Conservation (phyloP, 2,113 vertebrate genomes). For the Paralichthys olivaceus region DNA sequence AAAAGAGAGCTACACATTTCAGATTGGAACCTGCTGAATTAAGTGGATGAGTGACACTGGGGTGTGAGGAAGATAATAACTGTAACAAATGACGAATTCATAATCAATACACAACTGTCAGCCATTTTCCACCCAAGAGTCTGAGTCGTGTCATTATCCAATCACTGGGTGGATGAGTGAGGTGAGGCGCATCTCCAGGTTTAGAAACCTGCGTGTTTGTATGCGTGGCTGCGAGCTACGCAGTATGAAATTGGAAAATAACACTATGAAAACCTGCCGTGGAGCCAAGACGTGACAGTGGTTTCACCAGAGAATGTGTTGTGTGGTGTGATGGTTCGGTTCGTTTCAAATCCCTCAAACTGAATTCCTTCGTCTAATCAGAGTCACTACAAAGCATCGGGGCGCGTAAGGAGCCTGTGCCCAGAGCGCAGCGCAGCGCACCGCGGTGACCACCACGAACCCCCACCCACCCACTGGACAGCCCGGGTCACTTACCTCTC, state of each 20-base stretch:
- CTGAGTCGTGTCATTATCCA: conserved; percentile 25
- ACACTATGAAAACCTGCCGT: conserved; percentile 24
- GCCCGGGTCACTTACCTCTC: conserved; percentile 77
- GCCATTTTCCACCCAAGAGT: conserved; percentile 10
- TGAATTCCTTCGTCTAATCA: conserved; percentile 4
- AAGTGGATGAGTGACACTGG: neutral
- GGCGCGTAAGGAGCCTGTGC: conserved; percentile 29
- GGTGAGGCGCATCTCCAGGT: neutral
- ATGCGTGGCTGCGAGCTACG: conserved; percentile 74
- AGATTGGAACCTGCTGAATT: neutral
- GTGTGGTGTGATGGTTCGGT: neutral
- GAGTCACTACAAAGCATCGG: conserved; percentile 22
- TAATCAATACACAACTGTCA: conserved; percentile 2
- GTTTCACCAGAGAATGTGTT: neutral
- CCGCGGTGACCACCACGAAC: neutral
- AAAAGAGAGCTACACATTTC: neutral
- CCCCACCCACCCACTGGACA: conserved; percentile 49
- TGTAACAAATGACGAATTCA: neutral
- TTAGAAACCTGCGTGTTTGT: conserved; percentile 24
- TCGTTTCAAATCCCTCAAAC: neutral
- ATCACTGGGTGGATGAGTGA: conserved; percentile 22
- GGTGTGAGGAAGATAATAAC: neutral
- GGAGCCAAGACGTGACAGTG: neutral
- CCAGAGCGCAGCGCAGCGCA: conserved; percentile 54
- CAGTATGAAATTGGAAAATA: conserved; percentile 72